Conservation (phyloP, 2,113 vertebrate species). For the Melanocharis versteri region DNA sequence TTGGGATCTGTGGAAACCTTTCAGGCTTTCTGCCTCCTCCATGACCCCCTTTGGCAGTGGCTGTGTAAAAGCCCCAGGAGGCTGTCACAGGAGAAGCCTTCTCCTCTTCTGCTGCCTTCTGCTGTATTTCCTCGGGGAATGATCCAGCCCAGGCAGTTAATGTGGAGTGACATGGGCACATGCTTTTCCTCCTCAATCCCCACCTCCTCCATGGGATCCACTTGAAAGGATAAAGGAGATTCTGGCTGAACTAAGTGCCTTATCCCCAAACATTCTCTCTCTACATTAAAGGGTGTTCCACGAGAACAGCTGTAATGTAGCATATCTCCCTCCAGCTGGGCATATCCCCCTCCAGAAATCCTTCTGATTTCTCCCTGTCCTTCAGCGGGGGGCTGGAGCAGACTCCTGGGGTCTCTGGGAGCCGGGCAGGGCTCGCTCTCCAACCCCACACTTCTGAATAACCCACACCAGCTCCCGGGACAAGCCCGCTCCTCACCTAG, state of each 20-base stretch:
- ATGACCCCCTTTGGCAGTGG: background rate
- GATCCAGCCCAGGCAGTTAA: background rate
- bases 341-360: too few species aligned
- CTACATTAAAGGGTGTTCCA: background rate
- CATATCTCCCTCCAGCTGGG: background rate
- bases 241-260: background rate
- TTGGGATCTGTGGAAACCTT: background rate
- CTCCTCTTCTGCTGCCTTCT: background rate
- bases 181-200: background rate
- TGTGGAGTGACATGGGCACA: background rate
- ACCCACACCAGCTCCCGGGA: background rate
- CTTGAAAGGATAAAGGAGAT: background rate
- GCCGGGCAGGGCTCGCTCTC: background rate
- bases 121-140: background rate
- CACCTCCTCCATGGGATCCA: background rate
- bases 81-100: background rate
- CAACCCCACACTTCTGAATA: background rate
- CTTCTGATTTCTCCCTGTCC: background rate
- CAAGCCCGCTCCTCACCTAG: accelerated
- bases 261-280: background rate
- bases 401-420: background rate
- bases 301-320: background rate
- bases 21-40: background rate
- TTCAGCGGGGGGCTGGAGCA: background rate
- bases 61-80: background rate